Conservation (phyloP, 2,888 invertebrate genomes). For the Ariolimax columbianus region DNA sequence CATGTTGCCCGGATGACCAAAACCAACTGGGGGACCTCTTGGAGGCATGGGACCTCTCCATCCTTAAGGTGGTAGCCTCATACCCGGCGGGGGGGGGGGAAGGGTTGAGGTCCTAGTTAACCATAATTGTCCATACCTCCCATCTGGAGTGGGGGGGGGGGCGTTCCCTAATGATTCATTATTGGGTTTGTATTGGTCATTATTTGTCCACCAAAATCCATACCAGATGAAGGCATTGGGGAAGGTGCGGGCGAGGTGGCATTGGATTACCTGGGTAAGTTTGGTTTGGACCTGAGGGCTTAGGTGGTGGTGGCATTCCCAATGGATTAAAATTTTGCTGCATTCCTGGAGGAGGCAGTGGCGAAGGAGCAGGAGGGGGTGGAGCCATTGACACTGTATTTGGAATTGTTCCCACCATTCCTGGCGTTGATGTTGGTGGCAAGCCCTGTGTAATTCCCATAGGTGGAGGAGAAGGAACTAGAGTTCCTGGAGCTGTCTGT, state of each 20-base stretch:
- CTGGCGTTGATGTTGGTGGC: slow-evolving; percentile 54
- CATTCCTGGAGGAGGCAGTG: slow-evolving; percentile 51
- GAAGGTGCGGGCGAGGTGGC: slow-evolving; percentile 53
- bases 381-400: slow-evolving; percentile 28
- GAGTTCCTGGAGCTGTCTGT: too few relatives aligned
- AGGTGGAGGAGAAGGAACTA: too few relatives aligned
- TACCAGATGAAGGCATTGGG: slow-evolving; percentile 53
- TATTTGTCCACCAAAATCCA: slow-evolving; percentile 47
- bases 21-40: too few relatives aligned
- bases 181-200: slow-evolving; percentile 37
- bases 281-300: slow-evolving; percentile 44
- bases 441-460: slow-evolving; percentile 57
- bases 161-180: too few relatives aligned
- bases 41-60: too few relatives aligned
- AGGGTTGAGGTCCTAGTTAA: too few relatives aligned
- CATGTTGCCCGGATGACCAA: too few relatives aligned
- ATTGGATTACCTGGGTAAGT: slow-evolving; percentile 29
- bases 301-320: slow-evolving; percentile 51
- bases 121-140: too few relatives aligned
- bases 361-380: slow-evolving; percentile 47
- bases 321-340: slow-evolving; percentile 29
- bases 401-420: slow-evolving; percentile 46
- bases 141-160: too few relatives aligned
- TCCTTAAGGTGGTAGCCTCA: too few relatives aligned
- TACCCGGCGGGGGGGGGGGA: too few relatives aligned